Conservation (phyloP, 2,113 vertebrate species). For the Hemichromis elongatus region DNA sequence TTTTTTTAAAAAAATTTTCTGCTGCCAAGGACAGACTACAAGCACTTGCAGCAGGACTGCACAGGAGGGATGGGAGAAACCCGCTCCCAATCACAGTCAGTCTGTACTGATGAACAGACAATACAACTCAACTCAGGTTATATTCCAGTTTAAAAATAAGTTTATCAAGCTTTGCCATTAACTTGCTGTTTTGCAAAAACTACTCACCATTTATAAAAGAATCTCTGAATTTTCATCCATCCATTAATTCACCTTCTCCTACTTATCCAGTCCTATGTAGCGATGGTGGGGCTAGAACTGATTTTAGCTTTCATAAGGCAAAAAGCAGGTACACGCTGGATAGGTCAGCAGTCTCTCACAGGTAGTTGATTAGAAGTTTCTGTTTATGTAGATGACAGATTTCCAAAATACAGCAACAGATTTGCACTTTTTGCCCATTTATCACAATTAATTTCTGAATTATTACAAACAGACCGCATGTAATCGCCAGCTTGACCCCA, state of each 20-base stretch:
- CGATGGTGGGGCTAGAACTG: not conserved
- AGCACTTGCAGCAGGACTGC: too few relatives aligned
- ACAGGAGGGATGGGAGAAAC: not conserved
- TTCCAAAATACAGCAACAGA: not conserved
- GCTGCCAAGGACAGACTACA: too few relatives aligned
- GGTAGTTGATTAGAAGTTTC: not conserved
- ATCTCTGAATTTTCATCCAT: not conserved
- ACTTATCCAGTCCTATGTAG: not conserved
- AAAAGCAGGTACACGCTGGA: not conserved
- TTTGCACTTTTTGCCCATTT: not conserved
- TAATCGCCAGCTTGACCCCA: not conserved
- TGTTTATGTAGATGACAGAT: not conserved
- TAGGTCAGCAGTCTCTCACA: not conserved
- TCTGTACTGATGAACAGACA: not conserved
- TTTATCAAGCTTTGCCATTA: not conserved
- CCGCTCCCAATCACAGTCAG: not conserved
- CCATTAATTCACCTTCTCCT: not conserved
- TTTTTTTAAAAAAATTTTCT: too few relatives aligned
- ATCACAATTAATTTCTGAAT: not conserved
- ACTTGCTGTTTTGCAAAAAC: not conserved
- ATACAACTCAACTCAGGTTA: not conserved
- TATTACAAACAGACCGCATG: not conserved
- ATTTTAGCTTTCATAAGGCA: not conserved
- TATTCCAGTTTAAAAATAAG: not conserved
- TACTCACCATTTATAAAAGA: not conserved